Evolutionary conservation across 2,113 vertebrate genomes (phyloP).

Genomic region (Paramormyrops kingsleyae): DNA sequence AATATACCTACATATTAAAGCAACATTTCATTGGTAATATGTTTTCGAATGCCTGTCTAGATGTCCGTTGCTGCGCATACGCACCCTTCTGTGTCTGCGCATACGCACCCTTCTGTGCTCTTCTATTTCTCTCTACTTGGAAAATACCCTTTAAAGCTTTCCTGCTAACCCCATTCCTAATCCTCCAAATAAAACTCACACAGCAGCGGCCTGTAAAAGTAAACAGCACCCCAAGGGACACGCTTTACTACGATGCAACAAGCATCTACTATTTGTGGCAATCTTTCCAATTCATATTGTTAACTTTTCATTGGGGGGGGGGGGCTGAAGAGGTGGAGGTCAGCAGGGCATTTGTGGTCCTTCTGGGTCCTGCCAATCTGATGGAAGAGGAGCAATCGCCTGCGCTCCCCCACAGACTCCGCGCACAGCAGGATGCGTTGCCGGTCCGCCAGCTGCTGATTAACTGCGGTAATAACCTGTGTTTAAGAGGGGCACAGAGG

Average conservation of each 20-base stretch:
- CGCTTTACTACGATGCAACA: neutral
- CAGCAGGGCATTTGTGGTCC: constrained; percentile 27
- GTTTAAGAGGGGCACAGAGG: constrained; percentile 24
- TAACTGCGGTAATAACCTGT: constrained; percentile 39
- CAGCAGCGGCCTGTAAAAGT: neutral
- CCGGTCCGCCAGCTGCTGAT: constrained; percentile 32
- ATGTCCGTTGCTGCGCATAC: neutral
- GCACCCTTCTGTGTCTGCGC: neutral
- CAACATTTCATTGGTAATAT: neutral
- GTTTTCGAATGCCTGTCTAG: neutral
- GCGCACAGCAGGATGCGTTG: constrained; percentile 27
- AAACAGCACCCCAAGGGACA: neutral
- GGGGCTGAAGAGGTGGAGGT: constrained; percentile 27
- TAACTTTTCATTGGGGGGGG: neutral
- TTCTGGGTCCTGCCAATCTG: constrained; percentile 41
- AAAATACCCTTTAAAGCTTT: neutral
- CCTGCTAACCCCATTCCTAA: neutral
- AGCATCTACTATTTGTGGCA: neutral
- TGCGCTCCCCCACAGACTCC: constrained; percentile 13
- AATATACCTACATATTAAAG: neutral
- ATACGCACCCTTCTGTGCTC: no score
- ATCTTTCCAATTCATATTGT: neutral
- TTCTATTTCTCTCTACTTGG: neutral
- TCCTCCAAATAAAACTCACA: neutral
- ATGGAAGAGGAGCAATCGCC: constrained; percentile 45